Percentiles rank a stretch among this genome's conserved stretches.
phyloP scores from a whole-genome alignment of 2,888 invertebrate genomes.

The Clanis bilineata region DNA sequence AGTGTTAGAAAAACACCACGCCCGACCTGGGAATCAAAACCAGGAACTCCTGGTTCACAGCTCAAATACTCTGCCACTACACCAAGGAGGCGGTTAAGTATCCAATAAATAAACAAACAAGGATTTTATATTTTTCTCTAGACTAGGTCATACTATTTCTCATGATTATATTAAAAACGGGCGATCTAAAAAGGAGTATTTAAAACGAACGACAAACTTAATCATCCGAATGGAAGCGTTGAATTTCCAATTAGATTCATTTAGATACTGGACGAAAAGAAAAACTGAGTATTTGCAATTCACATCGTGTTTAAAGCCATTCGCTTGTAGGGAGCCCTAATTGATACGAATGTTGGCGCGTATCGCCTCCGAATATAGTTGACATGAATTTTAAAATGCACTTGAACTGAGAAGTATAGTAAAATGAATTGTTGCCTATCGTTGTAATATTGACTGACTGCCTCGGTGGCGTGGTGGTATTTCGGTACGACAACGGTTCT shows the following conservation, averaged over 20 bases:
- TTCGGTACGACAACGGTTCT: too few species aligned
- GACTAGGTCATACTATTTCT: not conserved
- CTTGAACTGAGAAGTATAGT: not conserved
- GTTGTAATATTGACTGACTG: too few species aligned
- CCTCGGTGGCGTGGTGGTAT: too few species aligned
- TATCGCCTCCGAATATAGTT: not conserved
- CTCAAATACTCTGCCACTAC: too few species aligned
- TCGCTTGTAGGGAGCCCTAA: slow-evolving; percentile 59
- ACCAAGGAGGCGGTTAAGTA: too few species aligned
- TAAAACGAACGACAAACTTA: slow-evolving; percentile 13
- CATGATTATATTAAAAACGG: not conserved
- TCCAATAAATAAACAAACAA: too few species aligned
- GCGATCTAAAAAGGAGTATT: not conserved
- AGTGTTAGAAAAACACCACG: too few species aligned
- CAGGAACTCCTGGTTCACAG: too few species aligned
- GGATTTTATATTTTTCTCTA: too few species aligned
- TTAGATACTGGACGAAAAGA: slow-evolving; percentile 47
- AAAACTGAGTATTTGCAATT: slow-evolving; percentile 68
- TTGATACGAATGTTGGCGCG: slow-evolving; percentile 60
- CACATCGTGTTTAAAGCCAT: slow-evolving; percentile 57
- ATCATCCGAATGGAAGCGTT: slow-evolving; percentile 39
- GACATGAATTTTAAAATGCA: slow-evolving; percentile 15
- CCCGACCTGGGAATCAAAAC: too few species aligned
- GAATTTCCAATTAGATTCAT: slow-evolving; percentile 64
- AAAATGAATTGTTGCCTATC: too few species aligned